A percentile compares a stretch with the other conserved stretches of the same genome.
These are phyloP conservation scores for Tuberolachnus salignus DNA, from an alignment of 2,888 invertebrate genomes.

Conservation along the genomic window DNA sequence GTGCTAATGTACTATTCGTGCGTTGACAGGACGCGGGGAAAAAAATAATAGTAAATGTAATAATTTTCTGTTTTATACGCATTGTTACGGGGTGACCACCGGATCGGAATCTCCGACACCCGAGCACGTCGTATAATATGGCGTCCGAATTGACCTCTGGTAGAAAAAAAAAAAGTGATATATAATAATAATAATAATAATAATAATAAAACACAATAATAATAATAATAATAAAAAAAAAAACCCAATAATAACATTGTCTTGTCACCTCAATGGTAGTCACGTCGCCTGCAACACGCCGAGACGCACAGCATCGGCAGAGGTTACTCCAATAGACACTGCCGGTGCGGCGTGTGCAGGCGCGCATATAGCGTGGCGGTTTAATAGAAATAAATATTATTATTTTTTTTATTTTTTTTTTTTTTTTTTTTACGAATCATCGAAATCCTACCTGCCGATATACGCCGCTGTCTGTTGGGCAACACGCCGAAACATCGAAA, in stretches of 20 bases:
- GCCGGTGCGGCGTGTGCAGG: background rate
- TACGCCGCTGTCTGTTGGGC: background rate
- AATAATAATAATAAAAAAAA: slow-evolving; percentile 26
- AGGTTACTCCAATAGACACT: slow-evolving; percentile 24
- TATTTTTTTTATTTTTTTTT: background rate
- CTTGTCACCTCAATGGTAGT: slow-evolving; percentile 48
- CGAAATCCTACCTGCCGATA: background rate
- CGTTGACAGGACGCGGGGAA: slow-evolving; percentile 15
- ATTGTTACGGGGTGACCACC: slow-evolving; percentile 46
- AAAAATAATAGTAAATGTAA: slow-evolving; percentile 26
- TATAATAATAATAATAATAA: slow-evolving; percentile 8
- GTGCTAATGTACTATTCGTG: slow-evolving; percentile 43
- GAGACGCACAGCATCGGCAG: background rate
- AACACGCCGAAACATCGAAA: background rate
- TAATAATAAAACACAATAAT: slow-evolving; percentile 42
- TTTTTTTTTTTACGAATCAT: background rate
- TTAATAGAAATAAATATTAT: slow-evolving; percentile 3
- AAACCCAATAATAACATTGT: slow-evolving; percentile 42
- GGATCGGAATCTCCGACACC: slow-evolving; percentile 52
- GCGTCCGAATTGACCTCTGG: slow-evolving; percentile 47
- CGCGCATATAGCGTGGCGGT: background rate
- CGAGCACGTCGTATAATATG: slow-evolving; percentile 19
- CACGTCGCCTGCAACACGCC: slow-evolving; percentile 26
- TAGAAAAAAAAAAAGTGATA: slow-evolving; percentile 20
- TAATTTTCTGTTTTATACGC: slow-evolving; percentile 46